Evolutionary conservation across 2,113 vertebrate genomes (phyloP), one percentile per base, ranked within the genome.

Genomic region (Odontesthes bonariensis): DNA sequence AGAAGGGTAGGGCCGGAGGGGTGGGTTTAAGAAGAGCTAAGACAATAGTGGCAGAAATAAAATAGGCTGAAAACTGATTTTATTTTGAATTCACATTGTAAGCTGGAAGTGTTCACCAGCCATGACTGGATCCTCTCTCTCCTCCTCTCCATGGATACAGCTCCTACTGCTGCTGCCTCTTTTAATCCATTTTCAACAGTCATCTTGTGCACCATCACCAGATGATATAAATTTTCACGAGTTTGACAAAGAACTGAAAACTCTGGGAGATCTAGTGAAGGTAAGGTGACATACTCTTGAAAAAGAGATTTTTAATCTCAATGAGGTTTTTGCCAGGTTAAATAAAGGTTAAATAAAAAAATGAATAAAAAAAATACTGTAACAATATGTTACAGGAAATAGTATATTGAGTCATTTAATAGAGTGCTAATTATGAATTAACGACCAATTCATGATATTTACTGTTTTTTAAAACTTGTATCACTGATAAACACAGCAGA

Each of bases 221-320:
- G 1, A 20, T 1, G 10, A 1, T 16, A 16, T 19, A 0, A 49
- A n/a, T 49, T 20, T 13, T 10, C 0, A 0, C 0, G 49, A 74
- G 19, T 42, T 79, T 9, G 0, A 0, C 0, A 0, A 0, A 0
- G 0, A 47, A 1, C 0, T 83, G 33, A 0, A 11, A 0, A 0
- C 0, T 0, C 11, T 85, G 17, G 11, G 2, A 38, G 0, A 8
- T 0, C 0, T 0, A 0, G 3, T 81, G 16, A 0, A n/a, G 77
- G 87, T 89, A 81, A 79, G 69, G 12, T 17, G 9, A 22, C 5
- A 35, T 8, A 20, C 27, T 27, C 27, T 27, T 27, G 27, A 27
- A 27, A 27, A 27, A 27, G 1, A 27, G 27, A 27, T 27, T 27
- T 27, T 27, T 27, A 27, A 27, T 27, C 27, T 27, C 27, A 27